These are phyloP conservation scores for Tapirus indicus DNA, from an alignment of 2,797 vertebrate species.

Conservation along the genomic window DNA sequence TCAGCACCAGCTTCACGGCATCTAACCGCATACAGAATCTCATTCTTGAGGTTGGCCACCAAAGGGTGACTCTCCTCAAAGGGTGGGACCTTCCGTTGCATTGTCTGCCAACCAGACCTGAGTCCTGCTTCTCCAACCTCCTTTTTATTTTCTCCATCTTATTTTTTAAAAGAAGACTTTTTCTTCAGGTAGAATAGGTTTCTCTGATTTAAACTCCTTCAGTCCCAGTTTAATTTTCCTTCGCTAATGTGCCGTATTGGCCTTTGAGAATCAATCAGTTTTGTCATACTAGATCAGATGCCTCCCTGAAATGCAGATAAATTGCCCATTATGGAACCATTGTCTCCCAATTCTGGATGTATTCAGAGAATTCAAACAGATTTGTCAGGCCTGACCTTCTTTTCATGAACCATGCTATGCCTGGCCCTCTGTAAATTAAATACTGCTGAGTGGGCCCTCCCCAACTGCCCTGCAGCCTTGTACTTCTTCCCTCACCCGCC, in stretches of 20 bases:
- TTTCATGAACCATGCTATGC: background rate
- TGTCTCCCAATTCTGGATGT: slow-evolving; percentile 59
- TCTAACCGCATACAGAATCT: background rate
- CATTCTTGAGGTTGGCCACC: background rate
- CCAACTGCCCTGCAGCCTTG: background rate
- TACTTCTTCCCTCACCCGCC: background rate
- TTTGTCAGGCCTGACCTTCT: slow-evolving; percentile 55
- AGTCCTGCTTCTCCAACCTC: background rate
- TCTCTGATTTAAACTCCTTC: slow-evolving; percentile 55
- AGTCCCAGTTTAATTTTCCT: slow-evolving; percentile 60
- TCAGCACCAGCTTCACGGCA: background rate
- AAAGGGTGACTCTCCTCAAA: background rate
- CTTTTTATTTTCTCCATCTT: background rate
- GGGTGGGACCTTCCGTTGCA: background rate
- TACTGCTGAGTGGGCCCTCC: background rate
- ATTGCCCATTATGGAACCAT: background rate
- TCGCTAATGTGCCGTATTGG: background rate
- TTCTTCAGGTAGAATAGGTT: background rate
- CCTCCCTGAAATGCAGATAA: slow-evolving; percentile 57
- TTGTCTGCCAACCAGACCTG: background rate
- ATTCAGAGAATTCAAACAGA: slow-evolving; percentile 28
- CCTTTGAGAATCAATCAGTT: slow-evolving; percentile 71
- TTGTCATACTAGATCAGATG: background rate
- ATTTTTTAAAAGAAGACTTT: background rate
- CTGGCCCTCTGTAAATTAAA: background rate